phyloP scores from a whole-genome alignment of 2,113 vertebrate genomes.

The Hemiprocne comata region DNA sequence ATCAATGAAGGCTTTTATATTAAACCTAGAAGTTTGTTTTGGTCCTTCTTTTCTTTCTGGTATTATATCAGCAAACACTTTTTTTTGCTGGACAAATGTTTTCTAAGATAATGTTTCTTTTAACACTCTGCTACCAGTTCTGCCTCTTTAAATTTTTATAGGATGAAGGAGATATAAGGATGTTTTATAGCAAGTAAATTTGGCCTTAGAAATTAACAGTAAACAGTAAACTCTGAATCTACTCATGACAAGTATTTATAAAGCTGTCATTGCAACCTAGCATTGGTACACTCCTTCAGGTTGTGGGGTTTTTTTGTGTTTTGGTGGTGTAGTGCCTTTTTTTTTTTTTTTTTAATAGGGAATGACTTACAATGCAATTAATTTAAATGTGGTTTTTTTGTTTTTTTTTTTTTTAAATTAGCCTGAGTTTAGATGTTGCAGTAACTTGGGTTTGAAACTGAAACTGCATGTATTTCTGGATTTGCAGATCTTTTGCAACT shows the following conservation, averaged over 20 bases:
- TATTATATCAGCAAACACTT: background rate
- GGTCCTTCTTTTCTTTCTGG: background rate
- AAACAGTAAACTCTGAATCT: background rate
- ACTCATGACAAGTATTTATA: background rate
- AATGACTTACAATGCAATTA: background rate
- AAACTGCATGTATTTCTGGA: background rate
- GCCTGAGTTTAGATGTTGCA: background rate
- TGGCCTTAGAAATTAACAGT: background rate
- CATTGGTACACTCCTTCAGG: background rate
- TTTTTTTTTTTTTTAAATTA: background rate
- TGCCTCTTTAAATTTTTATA: background rate
- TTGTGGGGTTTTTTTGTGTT: background rate
- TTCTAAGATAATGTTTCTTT: slow-evolving; percentile 20
- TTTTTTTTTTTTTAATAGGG: background rate
- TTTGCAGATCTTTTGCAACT: background rate
- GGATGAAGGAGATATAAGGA: background rate
- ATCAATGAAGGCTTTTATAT: background rate
- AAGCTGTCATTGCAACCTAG: background rate
- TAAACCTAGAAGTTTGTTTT: background rate
- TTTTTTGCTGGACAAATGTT: background rate
- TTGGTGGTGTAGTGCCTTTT: background rate
- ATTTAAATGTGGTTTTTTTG: too few relatives aligned
- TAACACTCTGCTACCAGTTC: background rate
- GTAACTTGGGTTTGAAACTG: background rate
- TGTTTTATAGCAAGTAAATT: background rate